Evolutionary conservation across 2,888 invertebrate species (phyloP).

Genomic region (Cheilosia urbana): DNA sequence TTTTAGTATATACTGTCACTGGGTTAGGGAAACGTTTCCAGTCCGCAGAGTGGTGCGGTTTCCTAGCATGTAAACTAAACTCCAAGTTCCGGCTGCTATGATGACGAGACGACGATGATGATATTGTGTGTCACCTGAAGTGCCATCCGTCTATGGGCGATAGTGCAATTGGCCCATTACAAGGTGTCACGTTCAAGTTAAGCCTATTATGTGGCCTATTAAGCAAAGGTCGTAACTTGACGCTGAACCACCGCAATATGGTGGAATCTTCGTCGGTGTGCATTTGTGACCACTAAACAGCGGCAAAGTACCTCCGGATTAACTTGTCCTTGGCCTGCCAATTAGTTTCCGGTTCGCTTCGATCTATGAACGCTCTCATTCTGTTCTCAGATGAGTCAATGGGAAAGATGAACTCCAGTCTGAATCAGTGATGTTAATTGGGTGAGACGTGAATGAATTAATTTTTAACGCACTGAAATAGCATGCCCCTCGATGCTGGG

Average conservation of each 20-base stretch:
- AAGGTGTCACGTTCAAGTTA: conserved; percentile 83
- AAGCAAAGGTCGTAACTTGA: conserved; percentile 71
- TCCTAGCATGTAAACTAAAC: conserved; percentile 41
- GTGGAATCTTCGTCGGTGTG: conserved; percentile 16
- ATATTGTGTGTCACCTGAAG: conserved; percentile 64
- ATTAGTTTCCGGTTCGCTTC: conserved; percentile 66
- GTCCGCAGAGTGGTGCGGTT: conserved; percentile 15
- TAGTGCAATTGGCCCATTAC: conserved; percentile 40
- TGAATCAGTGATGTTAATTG: conserved; percentile 74
- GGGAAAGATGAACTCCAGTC: conserved; percentile 46
- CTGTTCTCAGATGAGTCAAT: conserved; percentile 63
- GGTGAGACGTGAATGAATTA: conserved; percentile 75
- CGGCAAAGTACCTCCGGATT: conserved; percentile 68
- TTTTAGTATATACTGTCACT: conserved; percentile 9
- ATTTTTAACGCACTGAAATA: conserved; percentile 55
- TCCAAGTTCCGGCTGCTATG: conserved; percentile 36
- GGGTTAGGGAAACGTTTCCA: conserved; percentile 8
- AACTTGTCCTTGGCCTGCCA: conserved; percentile 62
- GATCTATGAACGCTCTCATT: conserved; percentile 58
- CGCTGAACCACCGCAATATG: conserved; percentile 59
- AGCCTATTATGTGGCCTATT: conserved; percentile 81
- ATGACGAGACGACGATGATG: conserved; percentile 20
- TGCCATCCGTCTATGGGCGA: conserved; percentile 17
- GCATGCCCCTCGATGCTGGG: conserved; percentile 32
- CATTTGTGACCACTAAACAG: conserved; percentile 33